Base-by-base conservation (phyloP, 2,888 invertebrate genomes). In the Cephus pulcher region DNA sequence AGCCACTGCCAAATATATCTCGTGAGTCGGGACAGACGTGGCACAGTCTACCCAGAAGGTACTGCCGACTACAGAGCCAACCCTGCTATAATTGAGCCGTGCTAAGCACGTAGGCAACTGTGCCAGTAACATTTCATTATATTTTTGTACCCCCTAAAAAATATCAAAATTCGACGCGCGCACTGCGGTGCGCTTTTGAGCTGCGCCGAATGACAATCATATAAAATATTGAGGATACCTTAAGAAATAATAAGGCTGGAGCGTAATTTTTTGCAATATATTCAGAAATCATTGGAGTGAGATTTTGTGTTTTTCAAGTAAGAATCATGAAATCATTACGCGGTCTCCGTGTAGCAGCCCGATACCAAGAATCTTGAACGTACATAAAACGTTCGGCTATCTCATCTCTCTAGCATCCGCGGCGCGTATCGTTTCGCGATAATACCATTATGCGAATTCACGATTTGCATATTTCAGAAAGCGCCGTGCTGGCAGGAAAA, bases 401-500 rank as follows among this genome's bases (percentile, higher is more conserved):
- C 76, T 76, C 76, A 76, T 76, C 79, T 79, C 79, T 76, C 76
- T 56, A 56, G 56, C 23, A 73, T 37, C 75, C 33, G 79, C 75
- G 78, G 75, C 75, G 73, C 74, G 34, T 34, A 34, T 73, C 86
- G 87, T 86, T 88, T 89, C 87, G 88, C 89, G 89, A 88, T 89
- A 87, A 89, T 89, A 87, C 89, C 88, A 90, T 90, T 90, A 90
- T 90, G 90, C 89, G 90, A 89, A 90, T 89, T 87, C 89, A 87
- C 86, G 89, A 91, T 91, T 91, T 90, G 91, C 91, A 91, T 91
- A 91, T 90, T 90, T 90, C 90, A 90, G 90, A 90, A 89, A 91
- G 88, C 88, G 89, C 86, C 86, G 86, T 34, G 75, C 68, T 73
- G 87, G 89, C 90, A 91, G 91, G 91, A 91, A 91, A 91, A 89